Evolutionary conservation across 2,888 invertebrate species (phyloP).

Genomic region (Pediacus dermestoides): DNA sequence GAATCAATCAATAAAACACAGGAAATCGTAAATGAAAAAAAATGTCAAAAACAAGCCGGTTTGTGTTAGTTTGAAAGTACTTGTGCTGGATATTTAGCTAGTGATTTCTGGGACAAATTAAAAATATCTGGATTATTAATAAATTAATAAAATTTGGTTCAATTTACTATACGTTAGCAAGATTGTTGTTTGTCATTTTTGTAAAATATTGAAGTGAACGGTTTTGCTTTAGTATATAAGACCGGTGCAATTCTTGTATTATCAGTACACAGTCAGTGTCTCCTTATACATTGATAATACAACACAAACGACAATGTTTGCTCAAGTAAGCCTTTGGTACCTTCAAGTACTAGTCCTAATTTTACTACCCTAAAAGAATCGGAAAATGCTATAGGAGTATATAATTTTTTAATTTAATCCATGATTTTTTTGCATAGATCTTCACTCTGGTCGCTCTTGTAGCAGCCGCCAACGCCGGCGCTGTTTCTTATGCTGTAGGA

Average conservation of each 20-base stretch:
- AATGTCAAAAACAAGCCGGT: too few relatives aligned
- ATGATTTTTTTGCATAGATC: conserved; percentile 7
- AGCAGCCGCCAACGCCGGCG: conserved; percentile 12
- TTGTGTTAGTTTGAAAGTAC: too few relatives aligned
- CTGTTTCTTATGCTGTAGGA: conserved; percentile 11
- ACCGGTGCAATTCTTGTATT: not conserved
- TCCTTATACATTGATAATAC: too few relatives aligned
- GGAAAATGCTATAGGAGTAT: conserved; percentile 7
- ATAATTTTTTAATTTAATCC: conserved; percentile 7
- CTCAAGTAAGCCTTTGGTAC: not conserved
- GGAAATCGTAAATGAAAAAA: too few relatives aligned
- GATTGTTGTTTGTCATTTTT: too few relatives aligned
- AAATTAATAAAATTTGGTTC: too few relatives aligned
- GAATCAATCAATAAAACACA: too few relatives aligned
- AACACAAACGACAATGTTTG: not conserved
- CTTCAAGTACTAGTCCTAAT: not conserved
- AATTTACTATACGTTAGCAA: too few relatives aligned
- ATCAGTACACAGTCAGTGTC: conserved; percentile 1
- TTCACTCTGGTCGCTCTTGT: conserved; percentile 8
- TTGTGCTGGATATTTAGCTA: too few relatives aligned
- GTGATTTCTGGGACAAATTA: too few relatives aligned
- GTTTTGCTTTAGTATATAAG: not conserved
- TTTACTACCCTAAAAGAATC: not conserved
- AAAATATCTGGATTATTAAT: too few relatives aligned
- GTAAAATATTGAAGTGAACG: not conserved